Conservation (phyloP, 2,888 invertebrate species). For the Leucophenga maculata region DNA sequence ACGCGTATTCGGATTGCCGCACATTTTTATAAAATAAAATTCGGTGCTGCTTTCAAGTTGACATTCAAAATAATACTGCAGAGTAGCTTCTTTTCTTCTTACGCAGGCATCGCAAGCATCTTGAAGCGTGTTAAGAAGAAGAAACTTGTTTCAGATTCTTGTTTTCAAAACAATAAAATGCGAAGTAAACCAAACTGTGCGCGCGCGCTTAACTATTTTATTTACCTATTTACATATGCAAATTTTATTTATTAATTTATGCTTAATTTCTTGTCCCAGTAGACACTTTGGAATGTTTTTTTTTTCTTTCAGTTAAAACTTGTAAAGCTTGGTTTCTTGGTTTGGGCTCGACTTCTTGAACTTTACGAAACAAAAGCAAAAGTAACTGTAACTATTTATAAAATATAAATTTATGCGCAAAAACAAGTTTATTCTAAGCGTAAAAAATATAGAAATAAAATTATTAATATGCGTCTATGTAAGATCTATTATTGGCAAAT, state of each 20-base stretch:
- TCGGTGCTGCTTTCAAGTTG: background rate
- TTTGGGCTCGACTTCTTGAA: background rate
- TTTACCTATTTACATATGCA: slow-evolving; percentile 52
- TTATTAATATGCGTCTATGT: too few relatives aligned
- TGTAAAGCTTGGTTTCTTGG: background rate
- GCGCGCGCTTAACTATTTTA: slow-evolving; percentile 27
- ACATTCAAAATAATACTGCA: slow-evolving; percentile 14
- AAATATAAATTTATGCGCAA: background rate
- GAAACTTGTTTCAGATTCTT: slow-evolving; percentile 42
- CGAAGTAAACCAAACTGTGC: background rate
- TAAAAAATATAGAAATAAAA: background rate
- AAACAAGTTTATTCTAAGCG: background rate
- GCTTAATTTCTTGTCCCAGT: slow-evolving; percentile 14
- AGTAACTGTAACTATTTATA: slow-evolving; percentile 48
- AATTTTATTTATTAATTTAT: slow-evolving; percentile 38
- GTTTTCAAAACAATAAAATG: slow-evolving; percentile 17
- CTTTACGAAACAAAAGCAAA: slow-evolving; percentile 39
- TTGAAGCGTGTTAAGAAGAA: background rate
- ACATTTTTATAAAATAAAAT: slow-evolving; percentile 47
- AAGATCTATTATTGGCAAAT: background rate
- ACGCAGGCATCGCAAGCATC: background rate
- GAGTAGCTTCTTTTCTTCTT: background rate
- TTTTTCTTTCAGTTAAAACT: background rate
- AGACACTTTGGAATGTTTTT: background rate
- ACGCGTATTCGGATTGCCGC: slow-evolving; percentile 63